Base-by-base conservation (phyloP, 2,797 vertebrate genomes). In the Heliangelus exortis region DNA sequence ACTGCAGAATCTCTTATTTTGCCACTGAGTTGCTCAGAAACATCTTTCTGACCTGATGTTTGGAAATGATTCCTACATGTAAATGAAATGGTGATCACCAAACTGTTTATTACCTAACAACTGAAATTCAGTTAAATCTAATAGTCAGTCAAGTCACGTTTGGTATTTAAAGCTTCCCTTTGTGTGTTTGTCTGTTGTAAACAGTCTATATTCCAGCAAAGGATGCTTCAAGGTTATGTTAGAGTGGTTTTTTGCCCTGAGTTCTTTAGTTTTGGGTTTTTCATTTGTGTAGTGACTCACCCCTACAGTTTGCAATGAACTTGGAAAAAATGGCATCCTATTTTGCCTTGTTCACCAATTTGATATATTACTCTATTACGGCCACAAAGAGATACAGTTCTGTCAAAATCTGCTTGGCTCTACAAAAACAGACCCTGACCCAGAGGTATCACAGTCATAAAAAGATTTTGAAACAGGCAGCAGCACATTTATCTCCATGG, bases 331-430 rank as follows among this genome's bases (percentile, higher is more conserved):
- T 36, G 28, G 66, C 80, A 78, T 89, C 62, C 65, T 59, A 20
- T 92, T 95, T 90, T 82, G 75, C 81, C 84, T 87, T 66, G 47
- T 74, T 80, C 54, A n/a, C 57, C 61, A 75, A 12, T 72, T 68
- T 92, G 93, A 92, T 92, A 48, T 48, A 84, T 90, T 83, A 81
- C 72, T 78, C 71, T 85, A 62, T 90, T 90, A 90, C 57, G 76
- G 87, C 51, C 67, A 66, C 57, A 33, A 54, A 87, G 84, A 95
- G 74, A 69, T 87, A 89, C 48, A 66, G 68, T 58, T 86, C 66
- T 79, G 76, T 85, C 90, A 97, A 90, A 88, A 95, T 84, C 68
- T 95, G 61, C 80, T 82, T 93, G 45, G 63, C 74, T 94, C 66
- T 95, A 74, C 85, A 90, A 84, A 67, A 93, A 79, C 58, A 84